Percentiles rank a stretch among this genome's conserved stretches.
phyloP scores from a whole-genome alignment of 2,888 invertebrate species.

The Drosophila dives region DNA sequence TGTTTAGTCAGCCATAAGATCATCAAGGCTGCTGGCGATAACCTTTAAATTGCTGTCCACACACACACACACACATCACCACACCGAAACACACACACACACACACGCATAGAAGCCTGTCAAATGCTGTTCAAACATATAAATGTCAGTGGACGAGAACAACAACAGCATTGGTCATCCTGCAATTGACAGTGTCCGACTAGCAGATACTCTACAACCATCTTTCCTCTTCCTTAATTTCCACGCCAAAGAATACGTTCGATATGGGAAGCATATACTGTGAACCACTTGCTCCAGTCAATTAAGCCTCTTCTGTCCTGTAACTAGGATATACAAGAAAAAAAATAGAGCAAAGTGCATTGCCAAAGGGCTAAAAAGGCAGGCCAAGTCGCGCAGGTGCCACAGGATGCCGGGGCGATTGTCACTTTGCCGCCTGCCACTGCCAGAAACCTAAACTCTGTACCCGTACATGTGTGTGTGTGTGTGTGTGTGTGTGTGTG shows the following conservation, averaged over 20 bases:
- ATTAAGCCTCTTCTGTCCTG: neutral
- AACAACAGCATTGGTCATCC: conserved; percentile 27
- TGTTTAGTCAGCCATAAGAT: conserved; percentile 72
- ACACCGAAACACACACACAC: neutral
- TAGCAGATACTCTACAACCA: neutral
- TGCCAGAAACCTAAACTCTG: conserved; percentile 19
- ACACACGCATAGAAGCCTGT: conserved; percentile 9
- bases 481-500: conserved; percentile 22
- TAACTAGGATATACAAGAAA: neutral
- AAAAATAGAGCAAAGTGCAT: conserved; percentile 37
- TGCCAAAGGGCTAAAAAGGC: conserved; percentile 41
- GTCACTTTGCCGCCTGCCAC: conserved; percentile 65
- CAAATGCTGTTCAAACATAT: conserved; percentile 48
- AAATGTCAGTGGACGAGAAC: conserved; percentile 27
- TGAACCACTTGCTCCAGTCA: neutral
- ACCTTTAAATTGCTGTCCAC: conserved; percentile 69
- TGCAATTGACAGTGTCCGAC: neutral
- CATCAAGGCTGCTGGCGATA: conserved; percentile 70
- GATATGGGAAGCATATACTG: neutral
- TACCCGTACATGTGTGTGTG: neutral
- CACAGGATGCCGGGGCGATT: conserved; percentile 56
- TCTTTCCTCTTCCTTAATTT: neutral
- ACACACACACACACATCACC: conserved; percentile 18
- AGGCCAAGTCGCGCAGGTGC: conserved; percentile 57
- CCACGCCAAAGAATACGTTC: neutral